A percentile compares a stretch with the other conserved stretches of the same genome.
Evolutionary conservation across 2,888 invertebrate species (phyloP).

Genomic region (Leucania comma): DNA sequence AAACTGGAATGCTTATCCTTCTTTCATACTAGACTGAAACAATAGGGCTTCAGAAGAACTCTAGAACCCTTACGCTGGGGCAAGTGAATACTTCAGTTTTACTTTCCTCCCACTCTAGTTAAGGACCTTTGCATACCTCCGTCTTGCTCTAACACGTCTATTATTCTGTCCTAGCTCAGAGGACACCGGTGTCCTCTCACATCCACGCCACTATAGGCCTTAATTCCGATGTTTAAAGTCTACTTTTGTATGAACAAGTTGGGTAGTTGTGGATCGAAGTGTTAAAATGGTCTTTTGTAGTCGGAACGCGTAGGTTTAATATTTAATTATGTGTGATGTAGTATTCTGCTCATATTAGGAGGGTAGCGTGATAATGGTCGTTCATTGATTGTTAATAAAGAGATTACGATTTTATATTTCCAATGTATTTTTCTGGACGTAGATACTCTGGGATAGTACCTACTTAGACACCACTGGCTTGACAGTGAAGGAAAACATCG

Average conservation of each 20-base stretch:
- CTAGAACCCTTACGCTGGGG: constrained; percentile 46
- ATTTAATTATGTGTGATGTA: constrained; percentile 50
- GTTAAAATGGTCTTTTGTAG: constrained; percentile 54
- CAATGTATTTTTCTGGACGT: too few relatives aligned
- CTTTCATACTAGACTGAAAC: constrained; percentile 49
- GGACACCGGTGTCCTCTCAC: too few relatives aligned
- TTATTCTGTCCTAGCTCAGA: too few relatives aligned
- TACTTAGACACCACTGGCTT: too few relatives aligned
- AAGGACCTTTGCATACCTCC: constrained; percentile 17
- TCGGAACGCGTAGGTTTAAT: constrained; percentile 44
- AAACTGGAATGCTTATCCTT: constrained; percentile 40
- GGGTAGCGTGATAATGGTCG: neutral
- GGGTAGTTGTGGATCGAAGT: too few relatives aligned
- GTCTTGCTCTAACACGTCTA: constrained; percentile 29
- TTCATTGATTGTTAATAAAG: neutral
- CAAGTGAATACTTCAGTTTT: constrained; percentile 57
- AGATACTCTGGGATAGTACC: too few relatives aligned
- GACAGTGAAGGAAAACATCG: too few relatives aligned
- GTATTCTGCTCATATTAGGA: constrained; percentile 8
- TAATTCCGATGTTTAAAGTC: too few relatives aligned
- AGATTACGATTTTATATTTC: too few relatives aligned
- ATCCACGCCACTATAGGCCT: too few relatives aligned
- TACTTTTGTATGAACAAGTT: too few relatives aligned
- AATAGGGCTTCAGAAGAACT: constrained; percentile 49
- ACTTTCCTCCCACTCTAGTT: constrained; percentile 33